Conservation (phyloP, 2,113 vertebrate species). For the Lepus europaeus region DNA sequence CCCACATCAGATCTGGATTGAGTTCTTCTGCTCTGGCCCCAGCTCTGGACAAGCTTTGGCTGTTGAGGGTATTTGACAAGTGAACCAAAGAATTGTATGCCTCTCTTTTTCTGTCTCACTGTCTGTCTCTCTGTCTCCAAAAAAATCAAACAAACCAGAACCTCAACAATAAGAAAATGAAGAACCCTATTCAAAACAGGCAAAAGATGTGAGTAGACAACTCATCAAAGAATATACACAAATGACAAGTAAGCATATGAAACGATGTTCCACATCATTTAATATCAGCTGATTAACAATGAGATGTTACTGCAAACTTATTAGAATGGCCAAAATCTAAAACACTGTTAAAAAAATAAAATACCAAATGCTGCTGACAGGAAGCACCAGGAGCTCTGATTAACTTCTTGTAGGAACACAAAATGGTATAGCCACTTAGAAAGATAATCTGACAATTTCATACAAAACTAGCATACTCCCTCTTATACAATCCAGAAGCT, state of each 20-base stretch:
- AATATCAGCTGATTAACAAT: neutral
- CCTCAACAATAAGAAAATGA: neutral
- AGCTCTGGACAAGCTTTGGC: too few relatives aligned
- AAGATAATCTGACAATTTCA: neutral
- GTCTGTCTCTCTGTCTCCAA: too few relatives aligned
- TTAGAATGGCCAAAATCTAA: neutral
- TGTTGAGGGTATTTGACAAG: too few relatives aligned
- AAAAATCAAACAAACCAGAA: too few relatives aligned
- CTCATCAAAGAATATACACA: neutral
- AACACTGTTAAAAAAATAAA: neutral
- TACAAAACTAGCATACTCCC: neutral
- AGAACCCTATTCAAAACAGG: neutral
- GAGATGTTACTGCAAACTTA: neutral
- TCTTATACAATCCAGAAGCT: neutral
- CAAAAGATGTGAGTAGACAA: neutral
- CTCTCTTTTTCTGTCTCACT: too few relatives aligned
- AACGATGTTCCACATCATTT: neutral
- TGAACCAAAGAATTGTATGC: too few relatives aligned
- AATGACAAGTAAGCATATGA: neutral
- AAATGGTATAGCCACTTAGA: neutral
- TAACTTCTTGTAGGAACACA: neutral
- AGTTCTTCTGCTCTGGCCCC: too few relatives aligned
- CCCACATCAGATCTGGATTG: too few relatives aligned
- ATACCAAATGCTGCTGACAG: neutral
- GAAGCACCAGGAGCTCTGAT: neutral